phyloP scores from a whole-genome alignment of 30 jellyfish, hydroid and myxozoan genomes.

The Aurelia coerulea region DNA sequence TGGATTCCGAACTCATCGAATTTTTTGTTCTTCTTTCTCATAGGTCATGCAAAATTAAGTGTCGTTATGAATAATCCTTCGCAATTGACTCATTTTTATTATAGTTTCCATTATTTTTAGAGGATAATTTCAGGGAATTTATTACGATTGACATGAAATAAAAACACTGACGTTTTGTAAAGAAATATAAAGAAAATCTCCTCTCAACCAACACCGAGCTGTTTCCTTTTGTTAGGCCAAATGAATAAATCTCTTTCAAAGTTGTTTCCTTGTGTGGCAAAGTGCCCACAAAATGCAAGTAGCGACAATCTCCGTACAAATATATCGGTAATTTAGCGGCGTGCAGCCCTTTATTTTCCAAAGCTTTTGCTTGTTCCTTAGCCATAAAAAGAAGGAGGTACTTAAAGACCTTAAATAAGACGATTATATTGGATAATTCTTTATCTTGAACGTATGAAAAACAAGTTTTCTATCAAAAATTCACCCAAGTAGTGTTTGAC shows the following conservation, averaged over 20 bases:
- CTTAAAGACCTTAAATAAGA: constrained; percentile 4
- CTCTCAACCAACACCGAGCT: constrained; percentile 34
- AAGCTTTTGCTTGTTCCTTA: constrained; percentile 41
- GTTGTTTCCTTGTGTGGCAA: constrained; percentile 37
- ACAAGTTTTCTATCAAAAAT: constrained; percentile 1
- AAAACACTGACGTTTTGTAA: constrained; percentile 16
- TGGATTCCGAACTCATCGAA: constrained; percentile 47
- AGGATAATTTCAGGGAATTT: constrained; percentile 43
- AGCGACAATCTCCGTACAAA: constrained; percentile 18
- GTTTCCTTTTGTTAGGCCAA: constrained; percentile 35
- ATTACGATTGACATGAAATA: constrained; percentile 31
- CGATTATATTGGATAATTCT: constrained; percentile 40
- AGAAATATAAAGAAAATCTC: constrained; percentile 18
- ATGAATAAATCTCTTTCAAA: constrained; percentile 23
- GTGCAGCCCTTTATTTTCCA: constrained; percentile 4
- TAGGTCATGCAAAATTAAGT: constrained; percentile 59
- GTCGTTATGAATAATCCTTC: constrained; percentile 47
- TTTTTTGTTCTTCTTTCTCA: constrained; percentile 38
- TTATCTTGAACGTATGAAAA: constrained; percentile 33
- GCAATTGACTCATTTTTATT: constrained; percentile 39
- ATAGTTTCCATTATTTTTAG: constrained; percentile 18
- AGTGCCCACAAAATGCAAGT: constrained; percentile 45
- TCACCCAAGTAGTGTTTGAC: neutral
- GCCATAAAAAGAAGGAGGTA: constrained; percentile 44
- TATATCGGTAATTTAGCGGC: constrained; percentile 7